Base-by-base conservation (phyloP, 2,888 invertebrate genomes). In the Dendrolimus pini region DNA sequence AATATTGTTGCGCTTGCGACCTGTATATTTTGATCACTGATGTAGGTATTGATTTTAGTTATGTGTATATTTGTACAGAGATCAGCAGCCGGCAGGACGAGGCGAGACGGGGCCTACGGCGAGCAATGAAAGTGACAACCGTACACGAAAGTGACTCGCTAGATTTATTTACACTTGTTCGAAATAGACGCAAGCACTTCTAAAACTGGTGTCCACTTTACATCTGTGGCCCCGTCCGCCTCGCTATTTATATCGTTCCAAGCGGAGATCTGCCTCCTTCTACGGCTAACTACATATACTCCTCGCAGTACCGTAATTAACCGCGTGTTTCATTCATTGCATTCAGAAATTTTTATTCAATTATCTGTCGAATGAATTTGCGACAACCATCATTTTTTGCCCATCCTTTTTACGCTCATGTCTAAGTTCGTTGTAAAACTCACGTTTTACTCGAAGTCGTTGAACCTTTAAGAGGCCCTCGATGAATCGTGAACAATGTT, bases 161-260 rank as follows among this genome's bases (percentile, higher is more conserved):
- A 84, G 84, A 88, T 87, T 88, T 88, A 89, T 88, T 86, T 84
- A 87, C 87, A 86, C 83, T 84, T 80, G 85, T 85, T 85, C 75
- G 74, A 85, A 86, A 89, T 89, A 89, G 83, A 84, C 74, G 69
- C 77, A 72, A 77, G 75, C 84, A 82, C 82, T 81, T 82, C 83
- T 85, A 85, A 83, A 89, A 85, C 86, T 83, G 78, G 83, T 87
- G 87, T 85, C 85, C 81, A 84, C 81, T 83, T 82, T 79, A 82
- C 81, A 82, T 81, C 79, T 78, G 77, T 76, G 77, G 72, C 70
- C 71, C 76, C 72, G 75, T 75, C 77, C 74, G 74, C 71, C 68
- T 70, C 69, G 82, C 85, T 89, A 89, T 88, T 88, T 84, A 88
- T 89, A 89, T 72, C 81, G 71, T 78, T 73, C 68, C 75, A 72